phyloP scores from a whole-genome alignment of 92 coral and sea anemone genomes.

The Palythoa caribaeorum region DNA sequence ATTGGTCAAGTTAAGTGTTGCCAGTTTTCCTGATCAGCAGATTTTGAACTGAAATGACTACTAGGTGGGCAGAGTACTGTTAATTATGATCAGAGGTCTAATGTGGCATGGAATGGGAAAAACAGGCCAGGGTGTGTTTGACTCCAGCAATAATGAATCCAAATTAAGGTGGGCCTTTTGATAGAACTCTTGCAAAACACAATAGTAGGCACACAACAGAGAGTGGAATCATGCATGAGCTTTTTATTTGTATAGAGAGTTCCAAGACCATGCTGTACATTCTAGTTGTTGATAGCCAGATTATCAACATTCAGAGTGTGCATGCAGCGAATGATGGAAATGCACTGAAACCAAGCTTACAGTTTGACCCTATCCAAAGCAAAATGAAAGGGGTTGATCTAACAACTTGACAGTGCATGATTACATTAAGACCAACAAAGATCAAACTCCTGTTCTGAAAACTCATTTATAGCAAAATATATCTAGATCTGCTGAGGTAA shows the following conservation, averaged over 20 bases:
- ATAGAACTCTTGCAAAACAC: constrained; percentile 26
- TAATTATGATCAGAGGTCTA: constrained; percentile 44
- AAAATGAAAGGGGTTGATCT: constrained; percentile 52
- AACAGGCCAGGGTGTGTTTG: constrained; percentile 54
- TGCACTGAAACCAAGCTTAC: not conserved
- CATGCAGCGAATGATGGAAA: not conserved
- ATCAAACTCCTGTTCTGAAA: constrained; percentile 15
- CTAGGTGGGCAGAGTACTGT: constrained; percentile 57
- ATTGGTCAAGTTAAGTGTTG: no score
- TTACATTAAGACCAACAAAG: constrained; percentile 10
- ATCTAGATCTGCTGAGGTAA: constrained; percentile 60
- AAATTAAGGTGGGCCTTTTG: constrained; percentile 48
- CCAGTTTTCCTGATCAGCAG: no score
- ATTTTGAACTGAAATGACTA: no score
- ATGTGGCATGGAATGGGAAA: constrained; percentile 55
- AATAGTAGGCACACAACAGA: constrained; percentile 48
- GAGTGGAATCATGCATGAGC: constrained; percentile 50
- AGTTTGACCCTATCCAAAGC: constrained; percentile 52
- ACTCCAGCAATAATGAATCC: constrained; percentile 44
- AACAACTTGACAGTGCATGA: constrained; percentile 43
- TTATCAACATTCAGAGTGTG: constrained; percentile 51
- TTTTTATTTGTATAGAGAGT: constrained; percentile 41
- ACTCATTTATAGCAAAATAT: constrained; percentile 43
- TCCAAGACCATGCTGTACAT: constrained; percentile 19
- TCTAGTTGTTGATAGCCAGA: constrained; percentile 43